phyloP scores from a whole-genome alignment of 2,888 invertebrate species.

The Melanophora roralis region DNA sequence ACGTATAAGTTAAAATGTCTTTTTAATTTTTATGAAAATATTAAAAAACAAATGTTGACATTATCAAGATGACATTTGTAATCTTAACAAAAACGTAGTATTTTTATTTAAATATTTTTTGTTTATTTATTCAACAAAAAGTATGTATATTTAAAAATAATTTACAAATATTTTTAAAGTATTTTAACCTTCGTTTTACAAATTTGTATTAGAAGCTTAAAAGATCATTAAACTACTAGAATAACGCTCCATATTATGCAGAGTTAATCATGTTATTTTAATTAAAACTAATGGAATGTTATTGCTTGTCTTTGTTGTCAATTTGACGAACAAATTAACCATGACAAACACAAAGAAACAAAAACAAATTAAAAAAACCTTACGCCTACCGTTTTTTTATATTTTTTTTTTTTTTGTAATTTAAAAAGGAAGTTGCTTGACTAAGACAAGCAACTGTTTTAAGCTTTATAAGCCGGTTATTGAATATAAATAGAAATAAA shows the following conservation, averaged over 20 bases:
- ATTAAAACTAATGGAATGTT: neutral
- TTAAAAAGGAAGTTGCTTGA: neutral
- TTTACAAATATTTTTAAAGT: neutral
- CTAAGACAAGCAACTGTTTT: neutral
- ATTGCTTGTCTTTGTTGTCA: neutral
- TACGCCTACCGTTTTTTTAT: too few species aligned
- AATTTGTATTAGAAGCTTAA: neutral
- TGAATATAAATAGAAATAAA: too few species aligned
- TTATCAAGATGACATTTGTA: slow-evolving; percentile 43
- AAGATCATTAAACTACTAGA: neutral
- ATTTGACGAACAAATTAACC: slow-evolving; percentile 10
- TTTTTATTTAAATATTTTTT: neutral
- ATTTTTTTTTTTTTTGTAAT: too few species aligned
- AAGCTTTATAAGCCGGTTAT: too few species aligned
- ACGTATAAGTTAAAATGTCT: neutral
- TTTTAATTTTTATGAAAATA: slow-evolving; percentile 4
- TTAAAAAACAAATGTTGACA: slow-evolving; percentile 36
- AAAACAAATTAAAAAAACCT: neutral
- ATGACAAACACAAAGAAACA: neutral
- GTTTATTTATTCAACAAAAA: too few species aligned
- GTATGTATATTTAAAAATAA: too few species aligned
- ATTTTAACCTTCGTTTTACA: slow-evolving; percentile 7
- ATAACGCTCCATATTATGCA: neutral
- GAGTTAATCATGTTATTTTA: neutral
- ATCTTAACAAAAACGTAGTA: neutral